Percentiles rank a stretch among this genome's conserved stretches.
These are phyloP conservation scores for Netelia inedita DNA, from an alignment of 2,888 invertebrate species.

Conservation along the genomic window DNA sequence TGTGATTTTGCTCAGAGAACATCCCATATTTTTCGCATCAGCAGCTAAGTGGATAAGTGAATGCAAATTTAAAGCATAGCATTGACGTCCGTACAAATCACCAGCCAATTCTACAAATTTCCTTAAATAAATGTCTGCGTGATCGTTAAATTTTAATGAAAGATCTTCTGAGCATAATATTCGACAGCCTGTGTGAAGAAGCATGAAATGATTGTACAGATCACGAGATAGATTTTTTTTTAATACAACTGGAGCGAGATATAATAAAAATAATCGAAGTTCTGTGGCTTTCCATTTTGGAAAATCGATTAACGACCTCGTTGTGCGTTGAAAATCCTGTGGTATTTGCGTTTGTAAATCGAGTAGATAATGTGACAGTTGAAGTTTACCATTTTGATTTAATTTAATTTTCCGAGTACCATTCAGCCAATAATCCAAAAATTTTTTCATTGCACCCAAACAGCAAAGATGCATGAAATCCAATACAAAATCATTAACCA, in stretches of 20 bases:
- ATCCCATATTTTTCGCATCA: not conserved
- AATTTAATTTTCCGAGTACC: not conserved
- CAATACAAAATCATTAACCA: not conserved
- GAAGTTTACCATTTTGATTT: not conserved
- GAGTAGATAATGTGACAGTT: not conserved
- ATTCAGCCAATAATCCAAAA: not conserved
- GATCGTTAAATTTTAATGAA: not conserved
- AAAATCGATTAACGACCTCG: not conserved
- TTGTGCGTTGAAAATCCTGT: not conserved
- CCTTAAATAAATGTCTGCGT: not conserved
- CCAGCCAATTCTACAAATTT: not conserved
- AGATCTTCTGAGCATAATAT: not conserved
- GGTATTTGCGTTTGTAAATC: not conserved
- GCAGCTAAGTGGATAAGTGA: not conserved
- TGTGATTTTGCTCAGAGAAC: not conserved
- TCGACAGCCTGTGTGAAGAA: not conserved
- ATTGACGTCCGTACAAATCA: not conserved
- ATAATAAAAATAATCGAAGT: too few relatives aligned
- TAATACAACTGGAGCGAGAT: not conserved
- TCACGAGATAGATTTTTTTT: not conserved
- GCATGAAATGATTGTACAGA: not conserved
- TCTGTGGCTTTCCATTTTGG: not conserved
- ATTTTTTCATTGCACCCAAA: not conserved
- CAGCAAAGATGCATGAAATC: not conserved
- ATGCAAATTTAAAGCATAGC: not conserved